Evolutionary conservation across 2,113 vertebrate genomes (phyloP).

Genomic region (Heterotilapia buettikoferi): DNA sequence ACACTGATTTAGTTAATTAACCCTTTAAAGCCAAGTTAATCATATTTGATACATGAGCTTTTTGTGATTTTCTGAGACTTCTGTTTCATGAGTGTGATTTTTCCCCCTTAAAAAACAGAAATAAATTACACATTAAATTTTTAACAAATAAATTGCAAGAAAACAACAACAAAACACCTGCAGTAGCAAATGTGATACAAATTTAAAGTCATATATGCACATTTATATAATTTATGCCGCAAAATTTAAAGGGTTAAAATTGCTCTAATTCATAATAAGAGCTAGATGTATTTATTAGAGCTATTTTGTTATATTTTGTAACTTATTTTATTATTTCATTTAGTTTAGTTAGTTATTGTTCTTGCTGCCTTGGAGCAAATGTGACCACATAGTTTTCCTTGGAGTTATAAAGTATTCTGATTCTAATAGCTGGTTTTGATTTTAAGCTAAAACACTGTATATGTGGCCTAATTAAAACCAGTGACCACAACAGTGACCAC

Average conservation of each 20-base stretch:
- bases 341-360: not conserved
- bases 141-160: not conserved
- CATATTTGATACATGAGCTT: not conserved
- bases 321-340: not conserved
- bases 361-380: not conserved
- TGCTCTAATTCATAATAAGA: not conserved
- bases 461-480: not conserved
- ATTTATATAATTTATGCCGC: fast-evolving
- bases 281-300: not conserved
- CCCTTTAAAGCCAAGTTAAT: not conserved
- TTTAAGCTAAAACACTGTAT: not conserved
- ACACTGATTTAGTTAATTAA: not conserved
- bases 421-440: not conserved
- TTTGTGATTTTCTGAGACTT: fast-evolving
- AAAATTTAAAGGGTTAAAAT: not conserved
- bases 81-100: not conserved
- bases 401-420: not conserved
- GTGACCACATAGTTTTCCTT: not conserved
- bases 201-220: not conserved
- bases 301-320: fast-evolving
- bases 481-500: not conserved
- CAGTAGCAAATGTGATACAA: not conserved
- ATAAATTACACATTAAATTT: not conserved
- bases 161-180: not conserved
- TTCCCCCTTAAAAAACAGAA: not conserved